Conservation (phyloP, 2,797 vertebrate genomes). For the Apodemus agrarius region DNA sequence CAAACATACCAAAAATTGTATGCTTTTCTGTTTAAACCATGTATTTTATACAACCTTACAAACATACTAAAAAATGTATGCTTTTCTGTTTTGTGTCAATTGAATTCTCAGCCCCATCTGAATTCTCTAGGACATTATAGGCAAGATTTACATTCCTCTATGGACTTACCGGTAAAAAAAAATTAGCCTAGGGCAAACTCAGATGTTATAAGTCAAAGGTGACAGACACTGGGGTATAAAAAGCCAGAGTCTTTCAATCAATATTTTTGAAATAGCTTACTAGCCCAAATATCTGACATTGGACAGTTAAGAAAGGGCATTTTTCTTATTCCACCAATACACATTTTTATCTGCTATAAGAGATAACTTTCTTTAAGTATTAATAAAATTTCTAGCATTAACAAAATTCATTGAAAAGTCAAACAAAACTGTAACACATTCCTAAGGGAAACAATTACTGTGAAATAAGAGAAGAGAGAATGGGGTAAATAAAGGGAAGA, state of each 20-base stretch:
- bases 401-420: not conserved
- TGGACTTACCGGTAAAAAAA: not conserved
- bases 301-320: not conserved
- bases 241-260: not conserved
- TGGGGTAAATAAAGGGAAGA: not conserved
- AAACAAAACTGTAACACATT: not conserved
- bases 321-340: not conserved
- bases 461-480: not conserved
- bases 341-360: not conserved
- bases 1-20: not conserved
- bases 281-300: not conserved
- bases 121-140: not conserved
- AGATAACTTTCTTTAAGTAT: not conserved
- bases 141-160: not conserved
- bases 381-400: constrained; percentile 2
- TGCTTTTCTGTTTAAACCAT: not conserved
- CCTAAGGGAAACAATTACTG: not conserved
- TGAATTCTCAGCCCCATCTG: not conserved
- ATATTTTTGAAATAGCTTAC: not conserved
- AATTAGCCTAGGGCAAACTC: not conserved
- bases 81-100: not conserved
- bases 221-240: not conserved
- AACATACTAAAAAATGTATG: not conserved
- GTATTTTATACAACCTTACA: not conserved
- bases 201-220: not conserved